Evolutionary conservation across 2,113 vertebrate species (phyloP).

Genomic region (Sisor rabdophorus): DNA sequence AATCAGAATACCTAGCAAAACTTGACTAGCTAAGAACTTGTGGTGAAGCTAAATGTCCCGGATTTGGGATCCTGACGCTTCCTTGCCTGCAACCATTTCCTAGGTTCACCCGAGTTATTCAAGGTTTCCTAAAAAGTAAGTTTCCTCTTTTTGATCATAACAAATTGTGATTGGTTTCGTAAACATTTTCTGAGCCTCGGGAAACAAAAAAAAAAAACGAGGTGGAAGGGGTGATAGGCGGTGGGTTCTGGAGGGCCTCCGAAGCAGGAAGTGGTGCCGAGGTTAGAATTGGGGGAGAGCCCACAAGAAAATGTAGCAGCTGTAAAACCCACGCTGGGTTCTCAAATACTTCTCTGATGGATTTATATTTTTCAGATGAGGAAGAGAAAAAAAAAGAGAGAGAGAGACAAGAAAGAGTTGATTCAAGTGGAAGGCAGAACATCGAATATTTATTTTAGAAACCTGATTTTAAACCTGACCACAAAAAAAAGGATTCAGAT

Average conservation of each 20-base stretch:
- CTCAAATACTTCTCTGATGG: conserved; percentile 60
- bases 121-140: neutral
- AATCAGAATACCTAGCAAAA: neutral
- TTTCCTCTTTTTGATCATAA: neutral
- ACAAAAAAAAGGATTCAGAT: conserved; percentile 26
- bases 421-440: neutral
- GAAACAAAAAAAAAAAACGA: conserved; percentile 13
- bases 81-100: neutral
- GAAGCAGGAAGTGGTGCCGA: conserved; percentile 57
- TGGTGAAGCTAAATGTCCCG: too few species aligned
- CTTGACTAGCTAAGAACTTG: too few species aligned
- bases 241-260: conserved; percentile 7
- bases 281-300: conserved; percentile 49
- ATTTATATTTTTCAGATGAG: conserved; percentile 60
- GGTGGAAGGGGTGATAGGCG: neutral
- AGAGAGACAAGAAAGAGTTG: neutral
- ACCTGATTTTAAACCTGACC: conserved; percentile 43
- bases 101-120: neutral
- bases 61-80: neutral
- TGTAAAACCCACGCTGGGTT: conserved; percentile 53
- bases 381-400: conserved; percentile 25
- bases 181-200: conserved; percentile 3
- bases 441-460: conserved; percentile 52
- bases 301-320: conserved; percentile 52
- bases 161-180: conserved; percentile 12